Conservation (phyloP, 2,797 vertebrate genomes). For the Macropodus opercularis region DNA sequence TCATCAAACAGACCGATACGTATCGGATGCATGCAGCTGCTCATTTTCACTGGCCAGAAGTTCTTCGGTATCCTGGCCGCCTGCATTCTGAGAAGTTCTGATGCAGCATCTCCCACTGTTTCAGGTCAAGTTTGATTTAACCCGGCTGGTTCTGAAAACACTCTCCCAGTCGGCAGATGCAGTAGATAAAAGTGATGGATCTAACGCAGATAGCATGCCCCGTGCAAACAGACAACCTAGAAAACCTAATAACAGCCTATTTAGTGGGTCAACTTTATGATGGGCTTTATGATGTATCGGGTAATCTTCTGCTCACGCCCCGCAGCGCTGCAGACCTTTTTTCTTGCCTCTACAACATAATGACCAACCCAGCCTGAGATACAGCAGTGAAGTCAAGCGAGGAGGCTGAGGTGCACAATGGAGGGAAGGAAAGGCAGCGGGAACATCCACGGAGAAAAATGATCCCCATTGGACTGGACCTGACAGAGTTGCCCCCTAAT, state of each 20-base stretch:
- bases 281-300: conserved; percentile 70
- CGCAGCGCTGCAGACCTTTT: conserved; percentile 41
- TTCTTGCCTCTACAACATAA: conserved; percentile 32
- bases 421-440: not conserved
- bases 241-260: conserved; percentile 62
- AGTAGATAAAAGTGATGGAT: conserved; percentile 58
- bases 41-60: not conserved
- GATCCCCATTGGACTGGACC: conserved; percentile 7
- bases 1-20: conserved; percentile 3
- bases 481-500: not conserved
- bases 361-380: conserved; percentile 17
- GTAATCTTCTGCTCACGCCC: conserved; percentile 63
- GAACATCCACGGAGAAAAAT: conserved; percentile 8
- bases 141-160: conserved; percentile 26
- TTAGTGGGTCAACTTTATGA: conserved; percentile 65
- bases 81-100: not conserved
- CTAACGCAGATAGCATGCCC: conserved; percentile 45
- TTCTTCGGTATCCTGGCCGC: conserved; percentile 2
- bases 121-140: conserved; percentile 53
- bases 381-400: not conserved
- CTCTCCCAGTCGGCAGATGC: conserved; percentile 36
- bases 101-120: conserved; percentile 25
- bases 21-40: not conserved
- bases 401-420: too few relatives aligned
- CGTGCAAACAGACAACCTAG: conserved; percentile 56